phyloP scores from a whole-genome alignment of 1,140 invertebrate species.

The Nebria ingens region DNA sequence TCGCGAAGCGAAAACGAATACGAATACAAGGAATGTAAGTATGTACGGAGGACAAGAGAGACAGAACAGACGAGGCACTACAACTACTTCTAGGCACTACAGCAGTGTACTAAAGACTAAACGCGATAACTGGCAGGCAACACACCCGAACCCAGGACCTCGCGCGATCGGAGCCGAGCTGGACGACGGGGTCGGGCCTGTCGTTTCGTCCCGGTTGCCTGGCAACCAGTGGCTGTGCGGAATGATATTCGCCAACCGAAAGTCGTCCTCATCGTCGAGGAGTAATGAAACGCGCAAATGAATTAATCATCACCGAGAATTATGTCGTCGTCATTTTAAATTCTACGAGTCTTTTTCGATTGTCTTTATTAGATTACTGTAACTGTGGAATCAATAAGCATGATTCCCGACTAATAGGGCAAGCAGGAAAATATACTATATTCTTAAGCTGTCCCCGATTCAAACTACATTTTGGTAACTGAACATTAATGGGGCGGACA shows the following conservation, averaged over 20 bases:
- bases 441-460: not conserved
- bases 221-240: conserved; percentile 15
- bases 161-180: conserved; percentile 11
- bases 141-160: not conserved
- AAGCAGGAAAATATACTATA: not conserved
- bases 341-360: too few relatives aligned
- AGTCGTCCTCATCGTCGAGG: too few relatives aligned
- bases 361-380: too few relatives aligned
- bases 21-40: not conserved
- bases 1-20: not conserved
- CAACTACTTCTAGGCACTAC: conserved; percentile 9
- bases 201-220: conserved; percentile 9
- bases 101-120: conserved; percentile 6
- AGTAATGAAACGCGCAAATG: too few relatives aligned
- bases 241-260: not conserved
- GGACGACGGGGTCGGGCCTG: conserved; percentile 13
- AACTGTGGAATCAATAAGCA: not conserved
- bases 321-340: too few relatives aligned
- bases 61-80: not conserved
- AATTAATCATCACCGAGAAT: too few relatives aligned
- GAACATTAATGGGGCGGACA: too few relatives aligned
- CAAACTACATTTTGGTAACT: not conserved
- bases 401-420: not conserved
- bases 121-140: not conserved
- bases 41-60: not conserved